These are phyloP conservation scores for Botia kubotai DNA, from an alignment of 2,797 vertebrate species.

Conservation along the genomic window DNA sequence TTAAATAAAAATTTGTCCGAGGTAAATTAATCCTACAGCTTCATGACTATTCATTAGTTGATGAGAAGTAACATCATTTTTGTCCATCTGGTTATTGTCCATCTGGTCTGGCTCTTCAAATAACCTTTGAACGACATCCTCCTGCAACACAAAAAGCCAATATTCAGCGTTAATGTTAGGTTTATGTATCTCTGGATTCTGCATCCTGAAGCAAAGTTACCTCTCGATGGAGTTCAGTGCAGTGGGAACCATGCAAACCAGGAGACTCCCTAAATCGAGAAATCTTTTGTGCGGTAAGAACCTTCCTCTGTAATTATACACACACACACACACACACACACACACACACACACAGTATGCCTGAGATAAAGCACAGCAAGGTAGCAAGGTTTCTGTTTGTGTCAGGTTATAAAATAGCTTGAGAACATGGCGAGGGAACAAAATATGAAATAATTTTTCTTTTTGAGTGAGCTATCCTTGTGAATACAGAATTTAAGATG, in stretches of 20 bases:
- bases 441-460: too few species aligned
- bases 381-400: too few species aligned
- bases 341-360: neutral
- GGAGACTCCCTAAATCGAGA: slow-evolving; percentile 55
- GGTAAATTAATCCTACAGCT: slow-evolving; percentile 60
- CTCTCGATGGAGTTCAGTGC: slow-evolving; percentile 63
- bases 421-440: too few species aligned
- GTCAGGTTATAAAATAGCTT: too few species aligned
- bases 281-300: slow-evolving; percentile 61
- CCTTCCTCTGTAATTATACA: slow-evolving; percentile 68
- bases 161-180: slow-evolving; percentile 22
- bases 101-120: slow-evolving; percentile 73
- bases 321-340: neutral
- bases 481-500: neutral
- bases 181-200: neutral
- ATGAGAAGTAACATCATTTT: slow-evolving; percentile 2
- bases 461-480: too few species aligned
- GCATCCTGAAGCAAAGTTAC: slow-evolving; percentile 59
- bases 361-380: neutral
- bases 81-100: slow-evolving; percentile 53
- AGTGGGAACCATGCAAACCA: slow-evolving; percentile 45
- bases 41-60: slow-evolving; percentile 14
- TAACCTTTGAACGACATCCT: slow-evolving; percentile 75
- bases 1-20: neutral
- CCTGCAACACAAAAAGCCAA: slow-evolving; percentile 60